Evolutionary conservation across 1,140 invertebrate genomes (phyloP).

Genomic region (Rhopalosiphum padi): DNA sequence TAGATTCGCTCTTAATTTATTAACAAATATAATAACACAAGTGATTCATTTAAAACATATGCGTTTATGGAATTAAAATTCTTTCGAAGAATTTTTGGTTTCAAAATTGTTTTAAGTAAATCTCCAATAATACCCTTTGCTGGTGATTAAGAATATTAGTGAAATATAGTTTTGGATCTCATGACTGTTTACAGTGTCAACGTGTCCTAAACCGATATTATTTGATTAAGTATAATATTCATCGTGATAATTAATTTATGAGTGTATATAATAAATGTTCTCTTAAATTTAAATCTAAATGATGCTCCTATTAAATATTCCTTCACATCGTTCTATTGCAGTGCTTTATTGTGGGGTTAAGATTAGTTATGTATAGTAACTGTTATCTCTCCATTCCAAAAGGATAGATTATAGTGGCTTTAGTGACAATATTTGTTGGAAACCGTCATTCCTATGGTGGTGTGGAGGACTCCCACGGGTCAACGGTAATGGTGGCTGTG

Average conservation of each 20-base stretch:
- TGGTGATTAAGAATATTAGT: background rate
- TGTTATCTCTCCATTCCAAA: slow-evolving; percentile 28
- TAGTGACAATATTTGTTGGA: slow-evolving; percentile 23
- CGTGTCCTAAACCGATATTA: background rate
- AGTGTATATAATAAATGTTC: background rate
- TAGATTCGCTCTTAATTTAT: no score
- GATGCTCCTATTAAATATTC: background rate
- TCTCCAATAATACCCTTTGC: no score
- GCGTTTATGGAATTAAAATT: no score
- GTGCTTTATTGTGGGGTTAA: background rate
- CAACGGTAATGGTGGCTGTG: background rate
- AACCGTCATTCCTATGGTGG: background rate
- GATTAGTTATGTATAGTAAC: background rate
- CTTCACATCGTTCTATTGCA: background rate
- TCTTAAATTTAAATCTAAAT: background rate
- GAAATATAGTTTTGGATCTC: background rate
- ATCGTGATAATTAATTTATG: background rate
- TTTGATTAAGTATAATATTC: background rate
- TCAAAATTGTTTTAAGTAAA: no score
- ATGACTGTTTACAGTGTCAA: no score
- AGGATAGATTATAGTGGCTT: slow-evolving; percentile 34
- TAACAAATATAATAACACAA: no score
- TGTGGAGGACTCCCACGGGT: slow-evolving; percentile 6
- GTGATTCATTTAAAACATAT: no score
- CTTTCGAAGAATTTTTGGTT: no score